phyloP scores from a whole-genome alignment of 2,888 invertebrate genomes.

The Epistrophe grossulariae region DNA sequence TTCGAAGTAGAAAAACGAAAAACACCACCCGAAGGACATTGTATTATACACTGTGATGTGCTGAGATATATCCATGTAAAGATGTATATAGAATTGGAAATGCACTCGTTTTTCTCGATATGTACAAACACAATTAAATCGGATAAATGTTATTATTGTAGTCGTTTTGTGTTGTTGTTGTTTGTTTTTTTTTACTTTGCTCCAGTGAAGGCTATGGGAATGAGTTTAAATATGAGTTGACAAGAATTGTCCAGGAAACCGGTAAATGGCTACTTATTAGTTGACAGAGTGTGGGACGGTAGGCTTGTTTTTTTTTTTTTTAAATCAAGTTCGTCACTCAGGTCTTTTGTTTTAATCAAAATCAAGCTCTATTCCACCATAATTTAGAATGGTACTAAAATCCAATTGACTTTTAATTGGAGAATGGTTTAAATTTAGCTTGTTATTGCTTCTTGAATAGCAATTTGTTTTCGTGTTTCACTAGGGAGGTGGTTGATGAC shows the following conservation, averaged over 20 bases:
- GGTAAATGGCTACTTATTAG: conserved; percentile 38
- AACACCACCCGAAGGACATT: conserved; percentile 63
- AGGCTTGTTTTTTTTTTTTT: neutral
- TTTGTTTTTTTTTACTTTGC: neutral
- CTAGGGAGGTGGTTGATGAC: neutral
- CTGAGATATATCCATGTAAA: conserved; percentile 12
- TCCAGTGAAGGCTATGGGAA: conserved; percentile 59
- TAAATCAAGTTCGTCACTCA: conserved; percentile 44
- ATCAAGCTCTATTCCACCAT: conserved; percentile 21
- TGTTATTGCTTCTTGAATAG: neutral
- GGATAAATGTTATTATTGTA: conserved; percentile 37
- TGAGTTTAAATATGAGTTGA: conserved; percentile 35
- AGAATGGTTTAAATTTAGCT: neutral
- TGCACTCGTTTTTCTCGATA: conserved; percentile 56
- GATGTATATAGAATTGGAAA: conserved; percentile 3
- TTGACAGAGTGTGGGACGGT: conserved; percentile 49
- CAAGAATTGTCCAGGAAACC: conserved; percentile 56
- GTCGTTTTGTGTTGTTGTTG: conserved; percentile 26
- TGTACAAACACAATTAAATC: conserved; percentile 59
- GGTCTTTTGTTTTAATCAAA: conserved; percentile 52
- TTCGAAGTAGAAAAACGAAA: conserved; percentile 47
- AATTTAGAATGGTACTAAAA: conserved; percentile 40
- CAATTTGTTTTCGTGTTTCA: neutral
- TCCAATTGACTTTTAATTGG: conserved; percentile 29
- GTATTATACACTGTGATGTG: neutral